Percentiles rank a stretch among this genome's conserved stretches.
Evolutionary conservation across 2,113 vertebrate species (phyloP).

Genomic region (Sturnira hondurensis): DNA sequence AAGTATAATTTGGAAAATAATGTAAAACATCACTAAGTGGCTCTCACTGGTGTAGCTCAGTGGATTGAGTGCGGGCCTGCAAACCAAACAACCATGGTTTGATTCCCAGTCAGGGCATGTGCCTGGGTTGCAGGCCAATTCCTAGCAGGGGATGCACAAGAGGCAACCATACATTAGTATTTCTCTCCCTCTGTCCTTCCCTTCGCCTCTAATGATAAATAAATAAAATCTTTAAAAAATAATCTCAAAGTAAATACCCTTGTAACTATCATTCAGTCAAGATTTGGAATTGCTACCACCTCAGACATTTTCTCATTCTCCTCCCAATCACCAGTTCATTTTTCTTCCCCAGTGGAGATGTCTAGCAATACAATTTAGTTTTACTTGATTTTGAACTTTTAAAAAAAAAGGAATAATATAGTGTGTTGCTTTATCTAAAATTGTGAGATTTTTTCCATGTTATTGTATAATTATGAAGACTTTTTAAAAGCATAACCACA

Average conservation of each 20-base stretch:
- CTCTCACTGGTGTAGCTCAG: too few species aligned
- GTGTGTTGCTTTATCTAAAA: not conserved
- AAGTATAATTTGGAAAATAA: not conserved
- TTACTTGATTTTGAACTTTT: slow-evolving; percentile 6
- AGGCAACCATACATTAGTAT: too few species aligned
- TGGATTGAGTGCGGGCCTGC: too few species aligned
- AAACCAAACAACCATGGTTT: too few species aligned
- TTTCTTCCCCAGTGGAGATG: not conserved
- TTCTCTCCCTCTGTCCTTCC: too few species aligned
- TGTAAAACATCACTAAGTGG: not conserved
- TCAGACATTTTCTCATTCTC: not conserved
- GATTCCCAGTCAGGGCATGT: too few species aligned
- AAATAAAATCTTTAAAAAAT: too few species aligned
- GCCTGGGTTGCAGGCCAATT: too few species aligned
- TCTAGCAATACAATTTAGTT: not conserved
- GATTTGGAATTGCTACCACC: not conserved
- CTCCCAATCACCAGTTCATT: not conserved
- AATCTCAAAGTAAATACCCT: not conserved
- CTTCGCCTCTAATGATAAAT: too few species aligned
- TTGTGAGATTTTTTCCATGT: not conserved
- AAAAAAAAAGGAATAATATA: not conserved
- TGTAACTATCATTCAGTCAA: not conserved
- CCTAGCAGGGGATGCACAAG: too few species aligned
- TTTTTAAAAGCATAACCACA: not conserved
- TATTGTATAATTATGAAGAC: not conserved